phyloP scores from a whole-genome alignment of 2,888 invertebrate genomes.

The Chrysina gloriosa region DNA sequence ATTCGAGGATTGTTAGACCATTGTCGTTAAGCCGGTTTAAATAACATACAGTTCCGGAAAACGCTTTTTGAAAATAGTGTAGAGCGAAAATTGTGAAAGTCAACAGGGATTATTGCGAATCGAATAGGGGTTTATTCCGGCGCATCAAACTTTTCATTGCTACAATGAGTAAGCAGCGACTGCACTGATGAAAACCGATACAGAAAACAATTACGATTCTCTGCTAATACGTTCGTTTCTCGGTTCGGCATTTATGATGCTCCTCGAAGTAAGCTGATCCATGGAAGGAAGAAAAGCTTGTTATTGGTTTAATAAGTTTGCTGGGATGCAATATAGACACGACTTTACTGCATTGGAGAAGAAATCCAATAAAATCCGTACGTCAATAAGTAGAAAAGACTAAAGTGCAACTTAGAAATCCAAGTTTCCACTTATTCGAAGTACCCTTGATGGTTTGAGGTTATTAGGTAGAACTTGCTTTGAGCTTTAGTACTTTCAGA shows the following conservation, averaged over 20 bases:
- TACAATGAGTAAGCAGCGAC: conserved; percentile 2
- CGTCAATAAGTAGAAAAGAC: no score
- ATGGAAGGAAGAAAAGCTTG: neutral
- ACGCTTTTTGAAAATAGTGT: conserved; percentile 21
- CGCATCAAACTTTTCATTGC: conserved; percentile 10
- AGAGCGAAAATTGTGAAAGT: conserved; percentile 25
- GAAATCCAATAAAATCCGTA: no score
- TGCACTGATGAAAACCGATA: conserved; percentile 19
- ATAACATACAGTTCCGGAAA: neutral
- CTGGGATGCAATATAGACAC: no score
- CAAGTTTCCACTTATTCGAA: no score
- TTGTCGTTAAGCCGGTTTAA: conserved; percentile 24
- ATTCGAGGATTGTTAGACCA: conserved; percentile 28
- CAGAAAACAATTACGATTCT: conserved; percentile 30
- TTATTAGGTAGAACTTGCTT: no score
- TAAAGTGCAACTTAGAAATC: no score
- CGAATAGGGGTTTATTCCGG: neutral
- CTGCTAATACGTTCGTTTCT: conserved; percentile 10
- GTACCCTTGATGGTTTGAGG: no score
- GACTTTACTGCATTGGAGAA: no score
- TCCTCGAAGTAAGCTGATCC: neutral
- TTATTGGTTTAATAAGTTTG: no score
- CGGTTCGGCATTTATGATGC: conserved; percentile 8
- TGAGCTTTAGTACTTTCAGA: no score
- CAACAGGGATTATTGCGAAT: neutral